Conservation (phyloP, 2,797 vertebrate species). For the Novumbra hubbsi region DNA sequence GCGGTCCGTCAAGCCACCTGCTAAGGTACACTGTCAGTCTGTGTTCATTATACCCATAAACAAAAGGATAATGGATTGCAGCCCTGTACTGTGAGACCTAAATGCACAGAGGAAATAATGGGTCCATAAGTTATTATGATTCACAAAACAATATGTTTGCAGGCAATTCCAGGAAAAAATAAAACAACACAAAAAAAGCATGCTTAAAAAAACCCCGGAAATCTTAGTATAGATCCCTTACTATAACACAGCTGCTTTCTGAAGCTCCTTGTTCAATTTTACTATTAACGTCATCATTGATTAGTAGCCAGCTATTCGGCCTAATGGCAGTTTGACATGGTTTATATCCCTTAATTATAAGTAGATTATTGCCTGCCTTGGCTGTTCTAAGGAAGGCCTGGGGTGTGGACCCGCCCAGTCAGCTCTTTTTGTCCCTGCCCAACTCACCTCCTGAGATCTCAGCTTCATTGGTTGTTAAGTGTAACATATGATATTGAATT, state of each 20-base stretch:
- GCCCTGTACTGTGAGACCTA: not conserved
- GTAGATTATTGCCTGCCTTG: slow-evolving; percentile 76
- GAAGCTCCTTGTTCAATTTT: slow-evolving; percentile 46
- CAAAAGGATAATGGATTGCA: slow-evolving; percentile 12
- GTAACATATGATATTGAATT: slow-evolving; percentile 72
- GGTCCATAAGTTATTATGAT: slow-evolving; percentile 13
- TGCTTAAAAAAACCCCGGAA: slow-evolving; percentile 37
- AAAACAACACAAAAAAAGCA: slow-evolving; percentile 8
- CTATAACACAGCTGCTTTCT: slow-evolving; percentile 66
- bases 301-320: slow-evolving; percentile 74
- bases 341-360: slow-evolving; percentile 85
- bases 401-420: slow-evolving; percentile 63
- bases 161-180: not conserved
- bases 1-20: not conserved
- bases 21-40: not conserved
- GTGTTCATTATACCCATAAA: slow-evolving; percentile 8
- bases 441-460: slow-evolving; percentile 61
- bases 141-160: slow-evolving; percentile 23
- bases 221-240: slow-evolving; percentile 58
- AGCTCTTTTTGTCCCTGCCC: slow-evolving; percentile 63
- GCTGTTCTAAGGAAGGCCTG: slow-evolving; percentile 70
- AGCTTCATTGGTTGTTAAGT: slow-evolving; percentile 70
- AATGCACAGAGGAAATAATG: slow-evolving; percentile 6
- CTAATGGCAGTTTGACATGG: slow-evolving; percentile 71
- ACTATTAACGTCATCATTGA: slow-evolving; percentile 77